These are phyloP conservation scores for Rhynchomys soricoides DNA, from an alignment of 2,113 vertebrate species.

Conservation along the genomic window DNA sequence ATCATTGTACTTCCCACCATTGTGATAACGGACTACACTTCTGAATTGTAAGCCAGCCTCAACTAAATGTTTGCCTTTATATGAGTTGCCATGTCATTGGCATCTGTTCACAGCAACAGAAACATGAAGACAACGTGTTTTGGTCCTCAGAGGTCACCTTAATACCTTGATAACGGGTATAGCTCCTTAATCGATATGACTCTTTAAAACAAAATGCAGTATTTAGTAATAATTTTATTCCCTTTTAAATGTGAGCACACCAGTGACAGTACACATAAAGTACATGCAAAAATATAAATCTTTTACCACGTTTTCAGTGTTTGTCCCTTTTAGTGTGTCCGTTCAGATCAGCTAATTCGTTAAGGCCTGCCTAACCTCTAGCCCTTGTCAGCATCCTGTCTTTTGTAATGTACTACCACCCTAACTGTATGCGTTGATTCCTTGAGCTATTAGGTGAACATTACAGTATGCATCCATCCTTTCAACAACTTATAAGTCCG, in stretches of 20 bases:
- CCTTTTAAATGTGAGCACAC: background rate
- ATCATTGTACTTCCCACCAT: background rate
- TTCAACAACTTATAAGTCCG: background rate
- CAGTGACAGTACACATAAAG: background rate
- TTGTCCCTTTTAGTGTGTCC: background rate
- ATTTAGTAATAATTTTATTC: background rate
- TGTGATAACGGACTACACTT: background rate
- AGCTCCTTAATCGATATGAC: background rate
- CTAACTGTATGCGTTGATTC: background rate
- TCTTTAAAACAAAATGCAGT: background rate
- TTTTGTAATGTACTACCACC: background rate
- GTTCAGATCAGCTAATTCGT: background rate
- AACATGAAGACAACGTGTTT: background rate
- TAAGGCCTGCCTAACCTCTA: background rate
- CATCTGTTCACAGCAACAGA: background rate
- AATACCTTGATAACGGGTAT: background rate
- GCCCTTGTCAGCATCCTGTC: background rate
- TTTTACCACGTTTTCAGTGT: background rate
- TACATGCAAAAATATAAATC: background rate
- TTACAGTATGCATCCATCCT: background rate
- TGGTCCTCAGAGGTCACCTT: background rate
- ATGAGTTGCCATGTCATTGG: background rate
- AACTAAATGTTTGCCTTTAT: background rate
- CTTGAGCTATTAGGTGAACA: constrained; percentile 8
- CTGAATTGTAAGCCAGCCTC: background rate